Evolutionary conservation across 2,888 invertebrate genomes (phyloP).

Genomic region (Pecten maximus): DNA sequence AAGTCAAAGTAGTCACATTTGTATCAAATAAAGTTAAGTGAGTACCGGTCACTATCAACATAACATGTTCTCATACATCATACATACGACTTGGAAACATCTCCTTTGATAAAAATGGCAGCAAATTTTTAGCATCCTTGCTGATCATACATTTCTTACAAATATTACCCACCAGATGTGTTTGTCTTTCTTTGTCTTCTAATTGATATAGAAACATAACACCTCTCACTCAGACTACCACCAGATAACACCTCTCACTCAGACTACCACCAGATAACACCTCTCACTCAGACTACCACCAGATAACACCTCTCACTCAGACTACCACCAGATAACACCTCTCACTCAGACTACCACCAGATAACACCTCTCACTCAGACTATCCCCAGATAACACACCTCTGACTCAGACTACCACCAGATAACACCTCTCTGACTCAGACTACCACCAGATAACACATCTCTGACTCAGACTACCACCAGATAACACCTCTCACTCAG

Average conservation of each 20-base stretch:
- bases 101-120: slow-evolving; percentile 26
- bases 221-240: not conserved
- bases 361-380: too few species aligned
- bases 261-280: too few species aligned
- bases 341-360: too few species aligned
- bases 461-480: too few species aligned
- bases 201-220: not conserved
- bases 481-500: too few species aligned
- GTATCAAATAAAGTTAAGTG: slow-evolving; percentile 1
- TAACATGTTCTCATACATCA: not conserved
- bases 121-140: not conserved
- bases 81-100: not conserved
- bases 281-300: too few species aligned
- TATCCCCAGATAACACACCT: too few species aligned
- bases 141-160: not conserved
- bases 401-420: not conserved
- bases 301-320: too few species aligned
- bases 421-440: not conserved
- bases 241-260: not conserved
- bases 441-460: too few species aligned
- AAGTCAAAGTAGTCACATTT: not conserved
- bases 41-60: not conserved
- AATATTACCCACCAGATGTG: not conserved
- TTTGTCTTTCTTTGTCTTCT: not conserved
- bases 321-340: too few species aligned